A percentile compares a stretch with the other conserved stretches of the same genome.
These are phyloP conservation scores for Pygathrix nemaeus DNA, from an alignment of 2,113 vertebrate species.

Conservation along the genomic window DNA sequence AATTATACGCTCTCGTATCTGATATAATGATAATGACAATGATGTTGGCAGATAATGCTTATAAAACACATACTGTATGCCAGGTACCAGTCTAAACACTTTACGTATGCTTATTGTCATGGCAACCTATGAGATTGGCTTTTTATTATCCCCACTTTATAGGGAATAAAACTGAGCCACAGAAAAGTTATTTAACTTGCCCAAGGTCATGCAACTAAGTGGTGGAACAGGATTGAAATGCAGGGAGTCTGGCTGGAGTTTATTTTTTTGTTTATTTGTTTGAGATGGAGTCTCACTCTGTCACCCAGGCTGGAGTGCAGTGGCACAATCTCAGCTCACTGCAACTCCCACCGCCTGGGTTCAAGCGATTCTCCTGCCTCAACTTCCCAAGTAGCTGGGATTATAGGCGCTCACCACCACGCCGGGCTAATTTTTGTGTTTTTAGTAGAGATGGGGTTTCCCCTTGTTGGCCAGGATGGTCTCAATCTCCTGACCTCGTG, in stretches of 20 bases:
- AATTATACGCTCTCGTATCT: not conserved
- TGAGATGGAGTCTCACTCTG: not conserved
- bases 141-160: constrained; percentile 34
- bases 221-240: constrained; percentile 7
- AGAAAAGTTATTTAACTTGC: constrained; percentile 42
- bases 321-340: too few species aligned
- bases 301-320: too few species aligned
- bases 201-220: not conserved
- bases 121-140: not conserved
- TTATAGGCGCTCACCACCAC: too few species aligned
- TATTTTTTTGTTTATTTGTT: not conserved
- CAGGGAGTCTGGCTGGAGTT: not conserved
- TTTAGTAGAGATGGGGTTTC: too few species aligned
- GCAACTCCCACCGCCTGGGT: too few species aligned
- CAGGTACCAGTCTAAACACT: not conserved
- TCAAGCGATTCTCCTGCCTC: too few species aligned
- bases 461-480: too few species aligned
- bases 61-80: not conserved
- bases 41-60: not conserved
- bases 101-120: not conserved
- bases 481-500: too few species aligned
- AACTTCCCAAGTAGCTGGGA: too few species aligned
- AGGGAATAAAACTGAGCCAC: constrained; percentile 27
- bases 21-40: not conserved
- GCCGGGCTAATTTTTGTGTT: too few species aligned